Evolutionary conservation across 1,140 invertebrate species (phyloP).

Genomic region (Zaprionus lachaisei): DNA sequence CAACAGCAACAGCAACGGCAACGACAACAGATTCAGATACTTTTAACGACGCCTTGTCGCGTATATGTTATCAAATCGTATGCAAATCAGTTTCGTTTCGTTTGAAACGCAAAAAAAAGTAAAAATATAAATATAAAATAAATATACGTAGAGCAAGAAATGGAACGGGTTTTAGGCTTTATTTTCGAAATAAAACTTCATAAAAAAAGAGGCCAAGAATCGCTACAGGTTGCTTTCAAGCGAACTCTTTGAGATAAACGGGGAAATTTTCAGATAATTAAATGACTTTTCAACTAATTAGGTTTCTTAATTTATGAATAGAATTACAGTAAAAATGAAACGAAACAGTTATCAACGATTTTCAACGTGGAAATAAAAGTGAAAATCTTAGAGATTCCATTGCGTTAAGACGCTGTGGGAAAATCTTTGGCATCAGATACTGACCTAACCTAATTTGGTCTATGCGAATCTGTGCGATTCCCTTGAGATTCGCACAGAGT

Average conservation of each 20-base stretch:
- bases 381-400: constrained; percentile 12
- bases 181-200: constrained; percentile 18
- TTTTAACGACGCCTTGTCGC: constrained; percentile 17
- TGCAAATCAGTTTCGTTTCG: constrained; percentile 68
- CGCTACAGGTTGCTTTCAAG: constrained; percentile 12
- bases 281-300: neutral
- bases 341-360: neutral
- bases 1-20: neutral
- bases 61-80: constrained; percentile 70
- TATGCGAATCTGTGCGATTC: neutral
- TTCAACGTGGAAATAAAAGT: constrained; percentile 19
- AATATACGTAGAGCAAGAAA: constrained; percentile 41
- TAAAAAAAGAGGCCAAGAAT: constrained; percentile 17
- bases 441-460: constrained; percentile 40
- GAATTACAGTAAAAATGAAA: neutral
- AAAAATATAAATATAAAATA: constrained; percentile 43
- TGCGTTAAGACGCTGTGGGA: neutral
- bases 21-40: constrained; percentile 7
- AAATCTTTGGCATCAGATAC: neutral
- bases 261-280: constrained; percentile 2
- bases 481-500: constrained; percentile 5
- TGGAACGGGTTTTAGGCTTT: constrained; percentile 57
- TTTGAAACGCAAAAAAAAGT: constrained; percentile 59
- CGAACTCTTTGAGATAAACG: neutral
- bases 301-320: neutral